Evolutionary conservation across 1,140 invertebrate genomes (phyloP), one percentile per base, ranked within the genome.

Genomic region (Caenorhabditis remanei): DNA sequence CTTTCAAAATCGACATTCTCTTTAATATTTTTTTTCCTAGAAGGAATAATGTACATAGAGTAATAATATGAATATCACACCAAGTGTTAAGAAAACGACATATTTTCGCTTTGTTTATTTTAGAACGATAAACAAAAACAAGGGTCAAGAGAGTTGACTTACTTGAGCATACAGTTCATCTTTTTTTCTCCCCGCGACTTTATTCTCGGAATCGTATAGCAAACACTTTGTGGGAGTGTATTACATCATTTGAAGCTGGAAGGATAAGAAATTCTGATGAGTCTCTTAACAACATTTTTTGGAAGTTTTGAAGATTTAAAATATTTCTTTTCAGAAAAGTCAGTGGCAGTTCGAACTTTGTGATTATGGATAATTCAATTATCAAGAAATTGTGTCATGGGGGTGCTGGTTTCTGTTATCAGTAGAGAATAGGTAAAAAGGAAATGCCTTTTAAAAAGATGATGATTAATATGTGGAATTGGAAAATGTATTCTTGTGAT

Each of bases 201-300:
- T 40, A 41, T 14, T 65, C 4, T 40, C 32, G 21, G 61, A 14
- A 14, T 32, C 32, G 56, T 65, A 11, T 40, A 32, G 24, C 32
- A 65, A 65, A 65, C 4, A 65, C 46, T 11, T 67, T 6, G 7
- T 19, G n/a, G 16, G 58, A 46, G 16, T 61, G 58, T 32, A 9
- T 79, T 79, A 79, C 43, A 79, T 79, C 46, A 79, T 79, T n/a
- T 11, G 14, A n/a, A 21, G 16, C 21, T 79, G 46, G 46, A 79
- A 50, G 21, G 50, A 53, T 8, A 53, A 11, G 13, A 16, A 53
- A 9, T 11, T 16, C 11, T 14, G 50, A 14, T 53, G 3, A 53
- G 50, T 3, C 16, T 53, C 50, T 53, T 11, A 53, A 53, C 40
- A 11, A 13, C 40, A 11, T 40, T 21, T 8, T 14, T 8, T 40